These are phyloP conservation scores for Drosophila yooni DNA, from an alignment of 2,888 invertebrate genomes.

Conservation along the genomic window DNA sequence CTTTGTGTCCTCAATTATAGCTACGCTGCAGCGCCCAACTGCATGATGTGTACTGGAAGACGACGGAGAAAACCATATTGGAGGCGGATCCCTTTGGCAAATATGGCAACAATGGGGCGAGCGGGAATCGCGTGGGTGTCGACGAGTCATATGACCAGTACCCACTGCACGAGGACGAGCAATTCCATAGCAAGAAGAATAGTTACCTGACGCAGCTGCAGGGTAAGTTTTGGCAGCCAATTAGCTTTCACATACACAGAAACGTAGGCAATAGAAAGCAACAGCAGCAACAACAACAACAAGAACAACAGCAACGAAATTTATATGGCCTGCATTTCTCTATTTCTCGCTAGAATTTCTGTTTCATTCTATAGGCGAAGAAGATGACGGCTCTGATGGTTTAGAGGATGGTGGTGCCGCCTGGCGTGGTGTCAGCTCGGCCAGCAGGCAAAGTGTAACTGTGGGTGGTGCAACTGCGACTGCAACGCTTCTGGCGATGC, in stretches of 20 bases:
- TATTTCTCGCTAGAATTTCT: slow-evolving; percentile 81
- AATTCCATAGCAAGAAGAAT: slow-evolving; percentile 83
- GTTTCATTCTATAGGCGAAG: slow-evolving; percentile 81
- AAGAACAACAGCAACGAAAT: slow-evolving; percentile 12
- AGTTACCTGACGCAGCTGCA: slow-evolving; percentile 84
- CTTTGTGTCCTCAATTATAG: slow-evolving; percentile 66
- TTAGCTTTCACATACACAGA: slow-evolving; percentile 53
- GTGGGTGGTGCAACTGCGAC: slow-evolving; percentile 28
- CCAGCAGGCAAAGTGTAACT: slow-evolving; percentile 43
- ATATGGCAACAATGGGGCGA: slow-evolving; percentile 68
- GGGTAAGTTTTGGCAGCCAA: slow-evolving; percentile 78
- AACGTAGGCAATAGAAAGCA: slow-evolving; percentile 19
- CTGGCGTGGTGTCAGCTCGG: slow-evolving; percentile 66
- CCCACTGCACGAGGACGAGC: slow-evolving; percentile 82
- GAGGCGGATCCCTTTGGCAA: slow-evolving; percentile 85
- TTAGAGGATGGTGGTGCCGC: slow-evolving; percentile 71
- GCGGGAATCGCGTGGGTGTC: slow-evolving; percentile 78
- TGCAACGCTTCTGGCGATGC: slow-evolving; percentile 63
- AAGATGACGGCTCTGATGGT: slow-evolving; percentile 66
- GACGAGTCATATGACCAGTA: slow-evolving; percentile 82
- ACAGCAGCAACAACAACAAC: slow-evolving; percentile 33
- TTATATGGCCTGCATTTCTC: slow-evolving; percentile 71
- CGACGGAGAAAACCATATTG: slow-evolving; percentile 88
- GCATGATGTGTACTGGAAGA: slow-evolving; percentile 89
- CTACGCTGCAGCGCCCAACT: slow-evolving; percentile 89